Conservation (phyloP, 2,888 invertebrate species). For the Nymphalis c-album region DNA sequence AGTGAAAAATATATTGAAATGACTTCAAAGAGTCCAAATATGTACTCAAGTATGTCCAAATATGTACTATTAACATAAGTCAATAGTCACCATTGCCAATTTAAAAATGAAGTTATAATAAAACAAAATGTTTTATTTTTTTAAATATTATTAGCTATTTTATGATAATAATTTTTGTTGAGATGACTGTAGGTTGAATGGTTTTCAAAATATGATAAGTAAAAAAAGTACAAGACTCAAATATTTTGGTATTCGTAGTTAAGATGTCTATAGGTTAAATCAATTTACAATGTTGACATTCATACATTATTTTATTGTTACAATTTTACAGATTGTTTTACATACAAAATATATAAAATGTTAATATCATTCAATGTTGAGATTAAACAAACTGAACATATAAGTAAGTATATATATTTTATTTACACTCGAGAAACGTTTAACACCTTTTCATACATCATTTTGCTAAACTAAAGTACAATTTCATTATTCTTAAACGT, state of each 20-base stretch:
- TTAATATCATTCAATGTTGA: constrained; percentile 3
- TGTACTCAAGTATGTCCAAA: too few species aligned
- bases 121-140: too few species aligned
- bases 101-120: background rate
- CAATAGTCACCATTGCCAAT: background rate
- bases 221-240: background rate
- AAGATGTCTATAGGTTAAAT: background rate
- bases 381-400: constrained; percentile 1
- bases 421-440: background rate
- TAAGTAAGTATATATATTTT: too few species aligned
- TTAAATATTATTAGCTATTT: too few species aligned
- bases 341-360: constrained; percentile 6
- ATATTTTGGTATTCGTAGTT: background rate
- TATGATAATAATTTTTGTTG: too few species aligned
- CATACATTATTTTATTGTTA: constrained; percentile 9
- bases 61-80: background rate
- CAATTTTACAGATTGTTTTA: constrained; percentile 4
- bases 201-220: background rate
- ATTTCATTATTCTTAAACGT: background rate
- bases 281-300: constrained; percentile 1
- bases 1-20: constrained; percentile 35
- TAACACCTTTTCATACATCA: background rate
- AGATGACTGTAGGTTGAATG: too few species aligned
- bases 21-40: background rate
- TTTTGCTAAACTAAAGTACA: background rate